These are phyloP conservation scores for Anomalospiza imberbis DNA, from an alignment of 2,797 vertebrate genomes.

Conservation along the genomic window DNA sequence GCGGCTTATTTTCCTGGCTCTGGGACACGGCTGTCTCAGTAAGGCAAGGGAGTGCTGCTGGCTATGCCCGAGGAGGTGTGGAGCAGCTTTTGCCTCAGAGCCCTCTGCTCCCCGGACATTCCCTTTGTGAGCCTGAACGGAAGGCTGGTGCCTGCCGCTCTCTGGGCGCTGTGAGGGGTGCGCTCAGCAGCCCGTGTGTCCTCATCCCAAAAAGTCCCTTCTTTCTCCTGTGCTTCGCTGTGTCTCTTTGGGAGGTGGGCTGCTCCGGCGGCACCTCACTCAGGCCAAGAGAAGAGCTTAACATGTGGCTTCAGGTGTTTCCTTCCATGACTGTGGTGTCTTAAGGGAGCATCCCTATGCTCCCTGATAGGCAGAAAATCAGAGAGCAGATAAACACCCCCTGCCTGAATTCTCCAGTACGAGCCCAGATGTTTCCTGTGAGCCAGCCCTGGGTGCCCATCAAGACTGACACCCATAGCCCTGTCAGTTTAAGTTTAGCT, in stretches of 20 bases:
- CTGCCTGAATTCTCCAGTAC: neutral
- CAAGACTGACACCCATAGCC: neutral
- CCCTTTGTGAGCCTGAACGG: neutral
- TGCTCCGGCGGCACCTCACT: neutral
- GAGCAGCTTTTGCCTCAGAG: neutral
- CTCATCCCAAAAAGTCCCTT: neutral
- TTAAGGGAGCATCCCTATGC: fast-evolving
- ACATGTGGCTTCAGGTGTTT: fast-evolving
- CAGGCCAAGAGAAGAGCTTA: neutral
- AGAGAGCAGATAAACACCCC: neutral
- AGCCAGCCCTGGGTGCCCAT: neutral
- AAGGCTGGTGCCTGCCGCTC: fast-evolving
- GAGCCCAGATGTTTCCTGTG: neutral
- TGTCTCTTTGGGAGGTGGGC: fast-evolving
- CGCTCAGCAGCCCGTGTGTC: fast-evolving
- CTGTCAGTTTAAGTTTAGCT: neutral
- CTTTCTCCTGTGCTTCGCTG: neutral
- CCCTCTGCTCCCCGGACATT: neutral
- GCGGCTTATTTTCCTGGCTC: fast-evolving
- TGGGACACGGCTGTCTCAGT: no score
- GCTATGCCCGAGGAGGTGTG: neutral
- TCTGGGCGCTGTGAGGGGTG: fast-evolving
- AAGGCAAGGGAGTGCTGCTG: neutral
- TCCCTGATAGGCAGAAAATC: neutral
- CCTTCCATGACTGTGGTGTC: fast-evolving